Percentiles rank a stretch among this genome's conserved stretches.
phyloP scores from a whole-genome alignment of 2,888 invertebrate species.

The Phengaris alcon region DNA sequence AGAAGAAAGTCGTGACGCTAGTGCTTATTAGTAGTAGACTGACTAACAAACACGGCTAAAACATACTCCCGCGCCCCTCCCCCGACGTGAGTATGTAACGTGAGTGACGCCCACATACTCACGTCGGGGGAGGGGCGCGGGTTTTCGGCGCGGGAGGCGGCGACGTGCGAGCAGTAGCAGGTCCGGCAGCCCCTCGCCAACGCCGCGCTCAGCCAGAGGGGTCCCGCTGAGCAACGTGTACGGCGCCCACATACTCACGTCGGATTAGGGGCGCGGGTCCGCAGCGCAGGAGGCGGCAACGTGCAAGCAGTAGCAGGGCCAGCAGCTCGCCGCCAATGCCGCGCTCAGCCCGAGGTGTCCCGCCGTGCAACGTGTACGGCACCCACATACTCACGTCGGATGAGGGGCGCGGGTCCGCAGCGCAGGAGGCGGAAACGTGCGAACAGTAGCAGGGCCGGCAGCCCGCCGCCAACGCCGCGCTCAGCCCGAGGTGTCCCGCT shows the following conservation, averaged over 20 bases:
- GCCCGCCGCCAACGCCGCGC: conserved; percentile 80
- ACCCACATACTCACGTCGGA: conserved; percentile 55
- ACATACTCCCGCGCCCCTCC: neutral
- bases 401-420: conserved; percentile 44
- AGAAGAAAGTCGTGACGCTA: too few relatives aligned
- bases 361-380: conserved; percentile 89
- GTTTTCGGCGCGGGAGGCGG: conserved; percentile 52
- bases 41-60: too few relatives aligned
- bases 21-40: too few relatives aligned
- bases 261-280: conserved; percentile 45
- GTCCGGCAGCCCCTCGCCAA: conserved; percentile 83
- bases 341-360: too few relatives aligned
- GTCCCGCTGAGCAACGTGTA: conserved; percentile 89
- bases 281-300: conserved; percentile 59
- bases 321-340: conserved; percentile 81
- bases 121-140: conserved; percentile 51
- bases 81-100: conserved; percentile 72
- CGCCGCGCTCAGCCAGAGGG: conserved; percentile 84
- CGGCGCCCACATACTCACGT: conserved; percentile 83
- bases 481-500: conserved; percentile 89
- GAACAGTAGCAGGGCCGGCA: conserved; percentile 96
- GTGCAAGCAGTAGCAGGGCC: conserved; percentile 95
- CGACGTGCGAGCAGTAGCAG: conserved; percentile 94
- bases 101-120: conserved; percentile 82
- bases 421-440: conserved; percentile 75